A percentile compares a stretch with the other conserved stretches of the same genome.
These are phyloP conservation scores for Rotaria magnacalcarata DNA, from an alignment of 2,888 invertebrate genomes.

Conservation along the genomic window DNA sequence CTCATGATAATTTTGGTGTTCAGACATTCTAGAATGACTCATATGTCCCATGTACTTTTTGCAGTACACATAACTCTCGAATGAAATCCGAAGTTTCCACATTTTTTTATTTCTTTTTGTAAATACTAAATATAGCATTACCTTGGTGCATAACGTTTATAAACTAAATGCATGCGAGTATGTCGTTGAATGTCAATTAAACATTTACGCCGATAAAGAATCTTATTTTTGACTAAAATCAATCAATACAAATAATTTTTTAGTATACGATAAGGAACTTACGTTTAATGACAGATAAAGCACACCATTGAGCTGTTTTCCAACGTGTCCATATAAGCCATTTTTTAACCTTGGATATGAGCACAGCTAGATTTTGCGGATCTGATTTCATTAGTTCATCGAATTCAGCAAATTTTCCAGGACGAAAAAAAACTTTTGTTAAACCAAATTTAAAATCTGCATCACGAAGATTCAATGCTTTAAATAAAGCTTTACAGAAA, in stretches of 20 bases:
- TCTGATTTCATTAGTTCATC: conserved; percentile 93
- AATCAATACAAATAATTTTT: not conserved
- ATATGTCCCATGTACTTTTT: too few relatives aligned
- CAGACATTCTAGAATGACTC: too few relatives aligned
- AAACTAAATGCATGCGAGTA: conserved; percentile 64
- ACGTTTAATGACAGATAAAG: conserved; percentile 87
- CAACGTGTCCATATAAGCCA: conserved; percentile 88
- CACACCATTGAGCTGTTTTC: conserved; percentile 85
- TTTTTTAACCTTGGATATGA: conserved; percentile 79
- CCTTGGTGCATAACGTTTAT: conserved; percentile 38
- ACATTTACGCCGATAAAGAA: conserved; percentile 75
- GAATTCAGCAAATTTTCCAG: conserved; percentile 93
- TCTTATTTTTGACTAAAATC: conserved; percentile 68
- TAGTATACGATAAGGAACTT: conserved; percentile 44
- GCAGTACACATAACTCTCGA: too few relatives aligned
- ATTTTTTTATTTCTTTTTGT: too few relatives aligned
- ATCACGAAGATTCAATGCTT: conserved; percentile 85
- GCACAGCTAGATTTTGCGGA: conserved; percentile 77
- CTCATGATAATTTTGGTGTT: too few relatives aligned
- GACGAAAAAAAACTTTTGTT: conserved; percentile 93
- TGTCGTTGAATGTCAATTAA: conserved; percentile 71
- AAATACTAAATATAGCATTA: not conserved
- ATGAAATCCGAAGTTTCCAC: too few relatives aligned
- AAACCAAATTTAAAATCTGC: conserved; percentile 93
- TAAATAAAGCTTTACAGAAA: conserved; percentile 90